phyloP scores from a whole-genome alignment of 35 echinoderm and acorn worm genomes.

The Heliocidaris erythrogramma region DNA sequence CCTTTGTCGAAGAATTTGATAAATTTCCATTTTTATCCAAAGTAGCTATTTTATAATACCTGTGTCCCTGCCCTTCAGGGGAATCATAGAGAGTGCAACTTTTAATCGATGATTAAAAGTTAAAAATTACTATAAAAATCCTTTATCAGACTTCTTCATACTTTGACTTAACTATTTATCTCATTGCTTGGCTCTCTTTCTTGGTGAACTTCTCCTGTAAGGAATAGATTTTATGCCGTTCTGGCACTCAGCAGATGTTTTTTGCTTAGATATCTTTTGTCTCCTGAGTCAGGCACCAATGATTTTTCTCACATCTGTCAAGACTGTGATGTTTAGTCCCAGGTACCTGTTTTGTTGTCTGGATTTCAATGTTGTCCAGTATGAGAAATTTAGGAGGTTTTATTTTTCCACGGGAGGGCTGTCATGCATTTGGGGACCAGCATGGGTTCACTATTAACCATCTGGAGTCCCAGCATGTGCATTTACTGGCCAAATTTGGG shows the following conservation, averaged over 20 bases:
- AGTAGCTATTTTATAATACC: no score
- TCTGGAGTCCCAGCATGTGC: neutral
- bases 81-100: no score
- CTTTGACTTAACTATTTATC: no score
- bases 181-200: no score
- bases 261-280: neutral
- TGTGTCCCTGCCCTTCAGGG: no score
- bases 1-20: no score
- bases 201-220: no score
- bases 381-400: neutral
- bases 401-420: neutral
- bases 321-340: neutral
- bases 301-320: neutral
- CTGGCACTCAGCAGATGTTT: neutral
- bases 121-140: no score
- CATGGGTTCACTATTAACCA: neutral
- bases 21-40: no score
- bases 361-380: neutral
- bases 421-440: neutral
- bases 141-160: no score
- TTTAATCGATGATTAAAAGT: no score
- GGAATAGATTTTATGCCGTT: neutral
- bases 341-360: constrained; percentile 3
- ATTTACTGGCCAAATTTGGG: neutral
- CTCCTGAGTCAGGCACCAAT: neutral